These are phyloP conservation scores for Phoxinus phoxinus DNA, from an alignment of 2,113 vertebrate genomes.

Conservation along the genomic window DNA sequence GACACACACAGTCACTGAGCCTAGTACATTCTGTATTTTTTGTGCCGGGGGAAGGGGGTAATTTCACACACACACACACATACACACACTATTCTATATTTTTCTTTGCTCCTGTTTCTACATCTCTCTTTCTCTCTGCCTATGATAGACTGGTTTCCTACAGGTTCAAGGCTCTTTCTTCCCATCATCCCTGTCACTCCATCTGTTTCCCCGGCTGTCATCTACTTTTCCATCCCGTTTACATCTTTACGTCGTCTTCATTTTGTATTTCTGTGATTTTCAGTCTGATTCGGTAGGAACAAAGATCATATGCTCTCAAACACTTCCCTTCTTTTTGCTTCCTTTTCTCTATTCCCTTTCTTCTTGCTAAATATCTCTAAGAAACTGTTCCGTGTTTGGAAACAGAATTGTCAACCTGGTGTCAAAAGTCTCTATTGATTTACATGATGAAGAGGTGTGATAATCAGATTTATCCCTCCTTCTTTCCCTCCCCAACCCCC, in stretches of 20 bases:
- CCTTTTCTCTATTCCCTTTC: background rate
- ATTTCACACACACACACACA: constrained; percentile 1
- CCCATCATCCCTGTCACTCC: background rate
- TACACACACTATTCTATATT: constrained; percentile 22
- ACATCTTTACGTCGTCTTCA: background rate
- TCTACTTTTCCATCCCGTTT: constrained; percentile 25
- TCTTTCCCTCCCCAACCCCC: constrained; percentile 27
- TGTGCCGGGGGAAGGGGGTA: constrained; percentile 28
- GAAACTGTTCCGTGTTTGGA: constrained; percentile 53
- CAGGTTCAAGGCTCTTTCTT: background rate
- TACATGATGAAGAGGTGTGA: constrained; percentile 36
- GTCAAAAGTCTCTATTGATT: constrained; percentile 47
- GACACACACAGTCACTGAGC: constrained; percentile 38
- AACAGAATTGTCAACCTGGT: constrained; percentile 47
- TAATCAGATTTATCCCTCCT: constrained; percentile 47
- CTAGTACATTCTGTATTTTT: constrained; percentile 33
- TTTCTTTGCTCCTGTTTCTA: constrained; percentile 41
- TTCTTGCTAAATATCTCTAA: constrained; percentile 43
- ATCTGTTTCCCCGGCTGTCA: background rate
- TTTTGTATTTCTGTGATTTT: background rate
- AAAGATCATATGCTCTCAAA: constrained; percentile 44
- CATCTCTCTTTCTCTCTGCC: background rate
- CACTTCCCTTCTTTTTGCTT: constrained; percentile 1
- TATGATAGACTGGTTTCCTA: background rate
- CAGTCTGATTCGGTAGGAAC: constrained; percentile 25